phyloP scores from a whole-genome alignment of 2,113 vertebrate species.

The Varanus komodoensis region DNA sequence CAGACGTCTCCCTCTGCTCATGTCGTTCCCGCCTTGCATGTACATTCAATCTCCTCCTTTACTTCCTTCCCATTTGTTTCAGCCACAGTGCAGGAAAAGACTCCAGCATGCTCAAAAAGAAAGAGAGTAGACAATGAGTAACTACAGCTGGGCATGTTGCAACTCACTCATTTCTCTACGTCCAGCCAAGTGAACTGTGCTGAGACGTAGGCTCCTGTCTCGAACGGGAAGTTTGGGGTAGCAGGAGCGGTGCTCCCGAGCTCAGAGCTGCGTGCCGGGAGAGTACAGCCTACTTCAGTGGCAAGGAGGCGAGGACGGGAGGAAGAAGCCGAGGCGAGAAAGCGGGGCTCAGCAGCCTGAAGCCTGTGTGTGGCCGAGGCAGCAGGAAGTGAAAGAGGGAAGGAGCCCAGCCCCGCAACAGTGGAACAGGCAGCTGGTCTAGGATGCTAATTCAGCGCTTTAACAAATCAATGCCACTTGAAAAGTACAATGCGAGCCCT shows the following conservation, averaged over 20 bases:
- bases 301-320: slow-evolving; percentile 51
- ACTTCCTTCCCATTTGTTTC: slow-evolving; percentile 42
- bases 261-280: slow-evolving; percentile 51
- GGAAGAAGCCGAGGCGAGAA: slow-evolving; percentile 62
- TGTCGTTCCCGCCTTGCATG: slow-evolving; percentile 34
- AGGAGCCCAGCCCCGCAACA: slow-evolving; percentile 79
- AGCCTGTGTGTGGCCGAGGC: slow-evolving; percentile 75
- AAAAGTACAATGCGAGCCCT: slow-evolving; percentile 95
- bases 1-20: slow-evolving; percentile 19
- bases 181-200: slow-evolving; percentile 50
- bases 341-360: slow-evolving; percentile 70
- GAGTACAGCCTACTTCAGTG: slow-evolving; percentile 54
- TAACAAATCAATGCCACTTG: slow-evolving; percentile 99
- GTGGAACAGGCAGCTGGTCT: slow-evolving; percentile 88
- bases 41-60: slow-evolving; percentile 23
- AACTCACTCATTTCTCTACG: slow-evolving; percentile 9
- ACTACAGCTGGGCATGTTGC: slow-evolving; percentile 21
- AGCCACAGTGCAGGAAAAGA: slow-evolving; percentile 19
- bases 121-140: slow-evolving; percentile 49
- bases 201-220: background rate
- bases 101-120: slow-evolving; percentile 1
- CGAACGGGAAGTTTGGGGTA: slow-evolving; percentile 33
- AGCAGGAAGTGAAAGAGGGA: slow-evolving; percentile 63
- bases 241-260: slow-evolving; percentile 51
- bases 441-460: slow-evolving; percentile 99